phyloP scores from a whole-genome alignment of 2,888 invertebrate species.

The Melolontha melolontha region DNA sequence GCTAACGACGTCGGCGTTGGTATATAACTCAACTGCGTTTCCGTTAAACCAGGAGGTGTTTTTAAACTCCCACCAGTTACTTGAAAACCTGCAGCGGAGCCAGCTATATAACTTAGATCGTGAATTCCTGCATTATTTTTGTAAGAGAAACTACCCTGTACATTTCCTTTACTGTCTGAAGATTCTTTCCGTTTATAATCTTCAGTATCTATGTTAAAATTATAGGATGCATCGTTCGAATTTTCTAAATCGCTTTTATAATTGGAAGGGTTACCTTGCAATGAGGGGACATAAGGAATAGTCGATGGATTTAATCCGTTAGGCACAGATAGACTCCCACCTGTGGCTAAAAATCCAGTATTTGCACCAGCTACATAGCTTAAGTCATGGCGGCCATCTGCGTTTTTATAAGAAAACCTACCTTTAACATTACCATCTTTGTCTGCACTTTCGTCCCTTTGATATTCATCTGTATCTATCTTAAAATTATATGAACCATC shows the following conservation, averaged over 20 bases:
- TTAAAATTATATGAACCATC: conserved; percentile 57
- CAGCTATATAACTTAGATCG: conserved; percentile 50
- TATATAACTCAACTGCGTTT: neutral
- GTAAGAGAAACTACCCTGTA: conserved; percentile 81
- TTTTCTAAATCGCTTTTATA: neutral
- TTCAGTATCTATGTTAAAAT: conserved; percentile 54
- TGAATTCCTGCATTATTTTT: conserved; percentile 50
- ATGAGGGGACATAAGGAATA: neutral
- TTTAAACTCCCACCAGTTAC: conserved; percentile 58
- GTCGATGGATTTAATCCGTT: conserved; percentile 45
- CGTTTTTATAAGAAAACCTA: conserved; percentile 51
- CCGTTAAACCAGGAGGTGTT: neutral
- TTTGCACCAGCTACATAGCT: conserved; percentile 52
- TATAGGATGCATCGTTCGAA: conserved; percentile 55
- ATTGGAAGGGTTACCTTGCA: no score
- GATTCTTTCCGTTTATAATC: conserved; percentile 67
- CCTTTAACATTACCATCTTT: conserved; percentile 55
- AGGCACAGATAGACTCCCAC: conserved; percentile 59
- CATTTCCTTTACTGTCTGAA: conserved; percentile 78
- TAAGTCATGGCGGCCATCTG: conserved; percentile 51
- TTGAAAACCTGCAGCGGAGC: conserved; percentile 50
- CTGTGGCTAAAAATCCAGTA: conserved; percentile 58
- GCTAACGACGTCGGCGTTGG: no score
- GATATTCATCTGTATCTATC: conserved; percentile 50
- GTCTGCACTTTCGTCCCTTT: conserved; percentile 53